Evolutionary conservation across 2,113 vertebrate species (phyloP).

Genomic region (Macquaria australasica): DNA sequence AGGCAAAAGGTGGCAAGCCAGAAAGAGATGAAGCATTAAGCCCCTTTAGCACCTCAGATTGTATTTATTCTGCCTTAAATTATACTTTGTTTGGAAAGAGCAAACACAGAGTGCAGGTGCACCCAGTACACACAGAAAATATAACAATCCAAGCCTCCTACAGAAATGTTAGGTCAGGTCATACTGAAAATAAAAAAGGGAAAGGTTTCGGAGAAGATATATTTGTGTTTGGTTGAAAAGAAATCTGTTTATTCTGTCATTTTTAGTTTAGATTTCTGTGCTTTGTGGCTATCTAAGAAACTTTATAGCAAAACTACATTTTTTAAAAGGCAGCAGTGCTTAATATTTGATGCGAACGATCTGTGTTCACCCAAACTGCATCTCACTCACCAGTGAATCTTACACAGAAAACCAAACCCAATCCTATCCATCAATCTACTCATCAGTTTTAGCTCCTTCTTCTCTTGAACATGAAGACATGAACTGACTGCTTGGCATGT

Average conservation of each 20-base stretch:
- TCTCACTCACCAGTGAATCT: not conserved
- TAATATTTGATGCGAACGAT: not conserved
- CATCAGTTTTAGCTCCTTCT: not conserved
- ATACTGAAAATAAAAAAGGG: constrained; percentile 7
- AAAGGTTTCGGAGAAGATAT: not conserved
- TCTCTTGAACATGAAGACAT: constrained; percentile 15
- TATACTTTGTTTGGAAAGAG: not conserved
- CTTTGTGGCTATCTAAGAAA: not conserved
- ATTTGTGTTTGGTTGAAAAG: not conserved
- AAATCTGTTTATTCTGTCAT: not conserved
- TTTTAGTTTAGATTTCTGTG: not conserved
- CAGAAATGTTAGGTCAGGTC: constrained; percentile 8
- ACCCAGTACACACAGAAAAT: not conserved
- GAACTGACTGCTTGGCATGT: constrained; percentile 2
- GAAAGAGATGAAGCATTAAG: not conserved
- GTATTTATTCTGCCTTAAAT: not conserved
- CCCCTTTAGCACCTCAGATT: not conserved
- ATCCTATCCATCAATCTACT: not conserved
- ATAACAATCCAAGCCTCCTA: not conserved
- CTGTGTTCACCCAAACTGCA: not conserved
- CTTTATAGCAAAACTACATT: not conserved
- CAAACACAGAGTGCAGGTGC: constrained; percentile 1
- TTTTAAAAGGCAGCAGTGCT: not conserved
- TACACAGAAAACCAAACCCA: constrained; percentile 7
- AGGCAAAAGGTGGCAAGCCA: not conserved